These are phyloP conservation scores for Nymphalis c-album DNA, from an alignment of 2,888 invertebrate species.

Conservation along the genomic window DNA sequence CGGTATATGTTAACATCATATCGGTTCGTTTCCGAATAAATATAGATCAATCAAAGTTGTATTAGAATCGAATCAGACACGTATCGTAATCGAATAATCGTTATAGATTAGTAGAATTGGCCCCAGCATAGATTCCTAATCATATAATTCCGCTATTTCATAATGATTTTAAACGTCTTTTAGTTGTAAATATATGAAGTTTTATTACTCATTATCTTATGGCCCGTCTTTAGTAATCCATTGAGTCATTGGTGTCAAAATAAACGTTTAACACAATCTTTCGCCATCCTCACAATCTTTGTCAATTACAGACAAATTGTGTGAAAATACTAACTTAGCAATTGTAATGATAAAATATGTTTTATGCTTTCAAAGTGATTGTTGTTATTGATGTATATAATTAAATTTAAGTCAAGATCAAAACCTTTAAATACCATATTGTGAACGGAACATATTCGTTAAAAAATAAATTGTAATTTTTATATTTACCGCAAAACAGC, in stretches of 20 bases:
- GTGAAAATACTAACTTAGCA: not conserved
- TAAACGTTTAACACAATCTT: not conserved
- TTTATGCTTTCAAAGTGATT: not conserved
- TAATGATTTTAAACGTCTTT: not conserved
- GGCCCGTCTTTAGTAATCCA: not conserved
- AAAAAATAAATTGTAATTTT: too few relatives aligned
- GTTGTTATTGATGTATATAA: not conserved
- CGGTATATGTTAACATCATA: too few relatives aligned
- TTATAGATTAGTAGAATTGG: too few relatives aligned
- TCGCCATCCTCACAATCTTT: not conserved
- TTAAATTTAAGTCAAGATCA: not conserved
- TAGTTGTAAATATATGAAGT: not conserved
- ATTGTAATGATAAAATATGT: not conserved
- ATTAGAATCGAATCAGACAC: too few relatives aligned
- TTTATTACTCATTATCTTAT: too few relatives aligned
- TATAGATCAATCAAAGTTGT: too few relatives aligned
- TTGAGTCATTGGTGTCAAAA: constrained; percentile 7
- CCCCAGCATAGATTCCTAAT: not conserved
- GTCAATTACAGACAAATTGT: not conserved
- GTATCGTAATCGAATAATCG: too few relatives aligned
- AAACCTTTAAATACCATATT: too few relatives aligned
- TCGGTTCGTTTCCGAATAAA: too few relatives aligned
- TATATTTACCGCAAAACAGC: too few relatives aligned
- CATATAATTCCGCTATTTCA: not conserved
- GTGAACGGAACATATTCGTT: too few relatives aligned